phyloP scores from a whole-genome alignment of 37 sponge, comb jelly and placozoan genomes.

The Bolinopsis microptera region DNA sequence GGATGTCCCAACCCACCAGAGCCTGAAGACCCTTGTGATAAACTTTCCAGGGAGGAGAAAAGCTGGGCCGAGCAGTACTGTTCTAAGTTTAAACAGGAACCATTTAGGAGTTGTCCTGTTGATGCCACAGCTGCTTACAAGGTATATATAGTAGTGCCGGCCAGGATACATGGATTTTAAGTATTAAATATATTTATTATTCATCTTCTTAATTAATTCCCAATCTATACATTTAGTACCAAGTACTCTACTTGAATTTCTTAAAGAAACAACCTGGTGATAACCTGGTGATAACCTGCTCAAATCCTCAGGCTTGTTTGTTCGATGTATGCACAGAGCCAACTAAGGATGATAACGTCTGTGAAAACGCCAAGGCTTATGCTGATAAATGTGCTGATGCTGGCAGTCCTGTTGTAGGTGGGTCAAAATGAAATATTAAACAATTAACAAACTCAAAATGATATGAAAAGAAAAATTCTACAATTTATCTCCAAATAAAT shows the following conservation, averaged over 20 bases:
- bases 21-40: background rate
- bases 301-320: background rate
- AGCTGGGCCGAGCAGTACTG: background rate
- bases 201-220: too few species aligned
- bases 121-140: background rate
- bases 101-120: background rate
- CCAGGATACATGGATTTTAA: too few species aligned
- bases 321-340: background rate
- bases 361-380: conserved; percentile 7
- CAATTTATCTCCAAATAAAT: too few species aligned
- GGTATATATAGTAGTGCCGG: too few species aligned
- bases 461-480: background rate
- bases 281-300: too few species aligned
- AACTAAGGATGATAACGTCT: background rate
- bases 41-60: background rate
- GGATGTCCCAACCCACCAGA: background rate
- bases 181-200: background rate
- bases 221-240: too few species aligned
- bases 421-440: background rate
- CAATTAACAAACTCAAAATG: too few species aligned
- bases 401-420: background rate
- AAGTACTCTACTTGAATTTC: too few species aligned
- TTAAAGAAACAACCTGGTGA: too few species aligned
- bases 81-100: conserved; percentile 25
- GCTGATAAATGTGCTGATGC: background rate